Evolutionary conservation across 2,888 invertebrate genomes (phyloP), one percentile per base, ranked within the genome.

Genomic region (Oligia latruncula): DNA sequence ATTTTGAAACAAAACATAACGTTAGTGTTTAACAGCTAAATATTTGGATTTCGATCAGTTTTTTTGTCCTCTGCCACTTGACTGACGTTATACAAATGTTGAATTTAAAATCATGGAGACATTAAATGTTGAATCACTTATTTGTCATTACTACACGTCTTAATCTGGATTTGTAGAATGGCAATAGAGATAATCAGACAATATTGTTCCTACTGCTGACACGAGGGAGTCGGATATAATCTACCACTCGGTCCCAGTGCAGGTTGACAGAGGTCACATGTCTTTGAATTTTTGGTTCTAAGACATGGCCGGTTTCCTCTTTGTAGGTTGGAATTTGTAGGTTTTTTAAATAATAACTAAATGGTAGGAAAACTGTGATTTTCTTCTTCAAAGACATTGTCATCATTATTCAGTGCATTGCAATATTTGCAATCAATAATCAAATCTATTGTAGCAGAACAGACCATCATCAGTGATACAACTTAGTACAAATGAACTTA

Each of bases 41-140:
- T 90, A 88, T 90, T 91, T 89, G 70, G 73, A 86, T 82, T 83
- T 73, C 71, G 73, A 87, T 86, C 68, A 67, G 52, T 52, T 83
- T 83, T 80, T 81, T 84, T 83, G 2, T 83, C 78, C 80, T 72
- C 75, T 17, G 3, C 23, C 17, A 23, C 15, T 49, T 49, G 15
- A 49, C 15, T 17, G 71, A 23, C 15, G 23, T 52, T 35, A 35
- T 23, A 35, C 4, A 55, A 52, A 46, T 23, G 49, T 6, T 49
- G 6, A 29, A 49, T 29, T 29, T 3, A 29, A 49, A 49, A 29
- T 70, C 6, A 52, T 35, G 20, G 29, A 70, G 1, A 8, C 2
- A 8, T 52, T 20, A 23, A 70, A 52, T 20, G 20, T 29, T 13
- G 13, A 13, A 52, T 49, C 6, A 17, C 9, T 40, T 43, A 9